Base-by-base conservation (phyloP, 2,113 vertebrate genomes). In the Tinamus guttatus region DNA sequence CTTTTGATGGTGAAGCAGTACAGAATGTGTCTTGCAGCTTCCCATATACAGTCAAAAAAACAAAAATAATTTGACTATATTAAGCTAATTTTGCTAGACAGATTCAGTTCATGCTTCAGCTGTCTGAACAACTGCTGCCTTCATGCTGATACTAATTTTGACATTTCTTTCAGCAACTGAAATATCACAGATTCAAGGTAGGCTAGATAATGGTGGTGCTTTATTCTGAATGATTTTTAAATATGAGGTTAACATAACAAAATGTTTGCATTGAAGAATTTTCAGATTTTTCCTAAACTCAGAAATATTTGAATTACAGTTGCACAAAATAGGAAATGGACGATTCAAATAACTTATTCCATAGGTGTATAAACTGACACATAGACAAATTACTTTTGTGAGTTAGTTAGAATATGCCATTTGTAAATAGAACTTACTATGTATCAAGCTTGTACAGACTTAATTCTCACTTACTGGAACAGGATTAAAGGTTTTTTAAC, bases 31-130 rank as follows among this genome's bases (percentile, higher is more conserved):
- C 70, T 91, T 80, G 32, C 52, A 85, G 74, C 85, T 92, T 62
- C 38, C 80, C 64, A 58, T 81, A 94, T 28, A 80, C 43, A 92
- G 92, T 96, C 97, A 97, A 97, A 97, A 97, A 94, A 96, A 85
- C 96, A 96, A 94, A 93, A 97, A 36, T 75, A 95, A 94, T 96
- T 97, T 96, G 78, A 92, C 95, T 95, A 93, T 96, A 97, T 96
- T 98, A 96, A 94, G 88, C 94, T 98, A 97, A 98, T 98, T 97
- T 97, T 60, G 14, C 88, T 71, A 75, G 97, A 98, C 97, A 97
- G 95, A 97, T 98, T 98, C 94, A 97, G 97, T 98, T 98, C 97
- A 97, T 97, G 96, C 93, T 97, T 97, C 97, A 97, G 83, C 95
- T 98, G 97, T 96, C 95, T 81, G 95, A 97, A 91, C 91, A 94